Percentiles rank a stretch among this genome's conserved stretches.
These are phyloP conservation scores for Heterocephalus glaber DNA, from an alignment of 2,113 vertebrate genomes.

Conservation along the genomic window DNA sequence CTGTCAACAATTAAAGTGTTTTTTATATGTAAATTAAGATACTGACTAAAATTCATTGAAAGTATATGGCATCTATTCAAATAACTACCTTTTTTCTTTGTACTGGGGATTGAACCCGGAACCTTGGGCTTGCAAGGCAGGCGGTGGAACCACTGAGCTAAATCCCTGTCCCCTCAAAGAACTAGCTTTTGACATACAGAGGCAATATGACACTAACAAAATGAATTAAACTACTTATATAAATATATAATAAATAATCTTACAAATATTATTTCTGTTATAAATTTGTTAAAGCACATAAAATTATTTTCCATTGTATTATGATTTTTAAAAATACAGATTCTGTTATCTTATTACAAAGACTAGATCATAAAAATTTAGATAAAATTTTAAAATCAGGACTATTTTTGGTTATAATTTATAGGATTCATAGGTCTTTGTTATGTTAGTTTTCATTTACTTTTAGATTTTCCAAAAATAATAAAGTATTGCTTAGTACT, in stretches of 20 bases:
- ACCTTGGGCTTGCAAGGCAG: too few relatives aligned
- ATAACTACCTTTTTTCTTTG: slow-evolving; percentile 25
- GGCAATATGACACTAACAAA: not conserved
- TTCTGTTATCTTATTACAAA: not conserved
- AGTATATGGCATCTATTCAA: slow-evolving; percentile 30
- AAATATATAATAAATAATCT: slow-evolving; percentile 21
- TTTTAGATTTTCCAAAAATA: slow-evolving; percentile 5
- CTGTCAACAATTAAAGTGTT: slow-evolving; percentile 6
- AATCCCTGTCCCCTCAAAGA: too few relatives aligned
- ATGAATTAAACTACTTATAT: slow-evolving; percentile 15
- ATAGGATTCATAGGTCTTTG: not conserved
- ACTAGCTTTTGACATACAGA: not conserved
- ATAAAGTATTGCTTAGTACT: not conserved
- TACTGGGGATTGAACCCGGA: too few relatives aligned
- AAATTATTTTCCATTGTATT: not conserved
- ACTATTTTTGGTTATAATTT: not conserved
- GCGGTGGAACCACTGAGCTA: too few relatives aligned
- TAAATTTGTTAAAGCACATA: slow-evolving; percentile 19
- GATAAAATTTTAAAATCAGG: not conserved
- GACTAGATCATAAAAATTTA: not conserved
- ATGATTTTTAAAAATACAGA: not conserved
- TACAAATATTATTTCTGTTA: slow-evolving; percentile 7
- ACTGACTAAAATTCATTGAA: slow-evolving; percentile 23
- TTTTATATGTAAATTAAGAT: slow-evolving; percentile 10
- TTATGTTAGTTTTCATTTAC: not conserved